These are phyloP conservation scores for Chelon auratus DNA, from an alignment of 2,797 vertebrate species.

Conservation along the genomic window DNA sequence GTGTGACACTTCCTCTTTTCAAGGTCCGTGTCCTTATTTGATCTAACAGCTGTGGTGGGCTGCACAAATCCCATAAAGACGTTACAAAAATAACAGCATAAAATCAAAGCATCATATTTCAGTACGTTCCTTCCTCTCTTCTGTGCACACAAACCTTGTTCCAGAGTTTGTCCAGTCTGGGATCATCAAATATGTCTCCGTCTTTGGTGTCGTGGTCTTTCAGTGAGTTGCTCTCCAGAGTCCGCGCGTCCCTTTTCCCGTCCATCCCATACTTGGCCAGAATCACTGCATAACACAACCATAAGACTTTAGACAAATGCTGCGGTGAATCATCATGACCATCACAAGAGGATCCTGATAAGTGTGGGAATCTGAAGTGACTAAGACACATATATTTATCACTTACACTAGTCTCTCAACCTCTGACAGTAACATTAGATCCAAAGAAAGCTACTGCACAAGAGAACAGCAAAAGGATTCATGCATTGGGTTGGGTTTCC, in stretches of 20 bases:
- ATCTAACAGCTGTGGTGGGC: background rate
- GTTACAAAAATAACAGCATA: background rate
- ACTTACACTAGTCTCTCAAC: constrained; percentile 15
- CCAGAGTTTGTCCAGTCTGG: constrained; percentile 95
- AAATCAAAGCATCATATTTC: background rate
- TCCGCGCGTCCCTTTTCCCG: constrained; percentile 89
- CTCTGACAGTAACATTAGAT: constrained; percentile 33
- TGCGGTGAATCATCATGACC: background rate
- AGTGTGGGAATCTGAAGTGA: constrained; percentile 5
- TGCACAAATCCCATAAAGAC: background rate
- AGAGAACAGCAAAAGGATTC: constrained; percentile 9
- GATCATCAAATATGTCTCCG: constrained; percentile 91
- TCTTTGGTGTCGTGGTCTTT: constrained; percentile 84
- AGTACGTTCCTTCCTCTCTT: background rate
- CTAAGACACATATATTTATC: constrained; percentile 21
- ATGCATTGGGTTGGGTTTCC: too few species aligned
- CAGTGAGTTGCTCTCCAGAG: constrained; percentile 87
- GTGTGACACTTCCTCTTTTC: background rate
- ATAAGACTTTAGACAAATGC: background rate
- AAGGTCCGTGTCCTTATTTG: background rate
- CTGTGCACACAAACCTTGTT: constrained; percentile 86
- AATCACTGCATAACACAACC: constrained; percentile 85
- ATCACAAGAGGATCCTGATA: background rate
- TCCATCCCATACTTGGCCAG: constrained; percentile 95
- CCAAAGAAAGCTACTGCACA: background rate